Conservation (phyloP, 2,113 vertebrate species). For the Progne subis region DNA sequence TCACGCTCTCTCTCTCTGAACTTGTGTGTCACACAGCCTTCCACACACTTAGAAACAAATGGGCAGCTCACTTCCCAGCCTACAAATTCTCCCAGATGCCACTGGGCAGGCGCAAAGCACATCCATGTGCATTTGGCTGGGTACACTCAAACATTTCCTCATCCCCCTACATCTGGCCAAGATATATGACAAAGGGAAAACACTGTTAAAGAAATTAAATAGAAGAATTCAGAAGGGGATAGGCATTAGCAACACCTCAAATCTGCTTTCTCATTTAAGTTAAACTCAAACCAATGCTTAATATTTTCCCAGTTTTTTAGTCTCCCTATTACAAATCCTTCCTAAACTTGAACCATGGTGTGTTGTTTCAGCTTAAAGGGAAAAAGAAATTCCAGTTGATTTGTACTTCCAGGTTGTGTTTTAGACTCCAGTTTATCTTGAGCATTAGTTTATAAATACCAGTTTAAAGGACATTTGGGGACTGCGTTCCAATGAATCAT, state of each 20-base stretch:
- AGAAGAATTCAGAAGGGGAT: background rate
- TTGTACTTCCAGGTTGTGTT: constrained; percentile 17
- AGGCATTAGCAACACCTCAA: background rate
- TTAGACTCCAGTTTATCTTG: constrained; percentile 21
- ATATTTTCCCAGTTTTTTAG: constrained; percentile 12
- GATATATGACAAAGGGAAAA: background rate
- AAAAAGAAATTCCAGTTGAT: constrained; percentile 13
- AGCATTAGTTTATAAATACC: constrained; percentile 27
- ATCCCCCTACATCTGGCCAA: rapidly evolving
- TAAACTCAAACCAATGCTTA: constrained; percentile 13
- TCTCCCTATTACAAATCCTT: background rate
- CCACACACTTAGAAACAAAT: background rate
- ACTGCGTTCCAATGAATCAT: background rate
- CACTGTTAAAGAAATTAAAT: background rate
- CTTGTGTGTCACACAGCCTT: background rate
- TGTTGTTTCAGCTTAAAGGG: background rate
- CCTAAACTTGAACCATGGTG: background rate
- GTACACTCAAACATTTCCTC: background rate
- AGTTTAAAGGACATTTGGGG: background rate
- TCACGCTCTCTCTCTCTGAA: background rate
- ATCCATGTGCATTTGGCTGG: rapidly evolving
- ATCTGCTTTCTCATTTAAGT: background rate
- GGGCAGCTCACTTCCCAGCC: background rate
- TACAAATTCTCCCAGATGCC: background rate
- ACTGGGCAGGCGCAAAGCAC: background rate